Evolutionary conservation across 2,888 invertebrate species (phyloP).

Genomic region (Eupithecia subumbrata): DNA sequence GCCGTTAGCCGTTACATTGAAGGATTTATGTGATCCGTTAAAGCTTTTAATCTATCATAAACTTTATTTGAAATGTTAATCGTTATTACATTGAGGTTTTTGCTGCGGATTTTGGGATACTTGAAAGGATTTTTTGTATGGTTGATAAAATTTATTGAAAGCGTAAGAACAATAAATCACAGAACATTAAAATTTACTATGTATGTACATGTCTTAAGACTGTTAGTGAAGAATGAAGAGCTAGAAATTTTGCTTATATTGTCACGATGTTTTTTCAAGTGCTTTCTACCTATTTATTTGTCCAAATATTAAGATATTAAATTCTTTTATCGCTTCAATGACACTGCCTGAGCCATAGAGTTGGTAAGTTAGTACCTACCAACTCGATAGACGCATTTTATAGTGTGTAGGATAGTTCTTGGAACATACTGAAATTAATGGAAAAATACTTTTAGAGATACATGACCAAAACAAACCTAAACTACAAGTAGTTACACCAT

Average conservation of each 20-base stretch:
- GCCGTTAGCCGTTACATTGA: conserved; percentile 17
- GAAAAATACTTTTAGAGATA: not conserved
- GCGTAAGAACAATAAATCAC: not conserved
- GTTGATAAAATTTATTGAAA: not conserved
- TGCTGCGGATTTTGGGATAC: not conserved
- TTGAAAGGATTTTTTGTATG: not conserved
- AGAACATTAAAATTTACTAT: no score
- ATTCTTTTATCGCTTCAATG: no score
- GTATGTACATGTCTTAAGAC: not conserved
- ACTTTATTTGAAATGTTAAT: conserved; percentile 10
- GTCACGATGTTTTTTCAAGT: not conserved
- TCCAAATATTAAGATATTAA: no score
- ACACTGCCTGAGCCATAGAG: not conserved
- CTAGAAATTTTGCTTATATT: not conserved
- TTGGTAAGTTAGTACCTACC: not conserved
- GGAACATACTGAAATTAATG: not conserved
- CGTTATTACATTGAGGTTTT: not conserved
- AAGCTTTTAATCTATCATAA: conserved; percentile 7
- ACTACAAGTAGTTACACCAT: not conserved
- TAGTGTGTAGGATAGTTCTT: no score
- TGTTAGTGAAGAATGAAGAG: not conserved
- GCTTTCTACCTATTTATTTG: no score
- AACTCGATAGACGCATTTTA: no score
- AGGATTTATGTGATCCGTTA: conserved; percentile 21
- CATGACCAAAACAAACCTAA: no score